Percentiles rank a stretch among this genome's conserved stretches.
Conservation (phyloP, 2,888 invertebrate species). For the Ptychoptera albimana region DNA sequence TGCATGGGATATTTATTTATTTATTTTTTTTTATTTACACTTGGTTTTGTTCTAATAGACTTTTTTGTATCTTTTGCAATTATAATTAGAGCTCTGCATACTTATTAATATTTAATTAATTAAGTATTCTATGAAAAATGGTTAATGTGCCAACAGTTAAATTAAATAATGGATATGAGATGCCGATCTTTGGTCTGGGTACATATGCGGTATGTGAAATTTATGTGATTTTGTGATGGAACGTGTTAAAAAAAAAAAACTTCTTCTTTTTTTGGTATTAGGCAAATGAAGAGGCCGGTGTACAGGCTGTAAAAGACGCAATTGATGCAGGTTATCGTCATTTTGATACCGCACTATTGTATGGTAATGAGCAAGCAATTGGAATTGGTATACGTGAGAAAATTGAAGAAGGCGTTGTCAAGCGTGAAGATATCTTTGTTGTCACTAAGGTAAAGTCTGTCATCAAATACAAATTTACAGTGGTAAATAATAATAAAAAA, state of each 20-base stretch:
- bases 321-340: slow-evolving; percentile 37
- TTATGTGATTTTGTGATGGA: slow-evolving; percentile 1
- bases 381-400: slow-evolving; percentile 29
- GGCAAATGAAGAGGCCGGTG: slow-evolving; percentile 1
- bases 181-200: slow-evolving; percentile 46
- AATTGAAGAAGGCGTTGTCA: slow-evolving; percentile 29
- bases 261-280: not conserved
- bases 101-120: not conserved
- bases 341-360: slow-evolving; percentile 36
- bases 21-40: not conserved
- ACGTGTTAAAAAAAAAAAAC: too few species aligned
- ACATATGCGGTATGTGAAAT: slow-evolving; percentile 37
- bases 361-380: slow-evolving; percentile 32
- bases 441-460: slow-evolving; percentile 20
- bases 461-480: not conserved
- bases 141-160: slow-evolving; percentile 25
- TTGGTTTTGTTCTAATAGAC: not conserved
- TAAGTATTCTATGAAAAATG: not conserved
- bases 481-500: not conserved
- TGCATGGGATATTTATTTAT: not conserved
- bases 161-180: slow-evolving; percentile 39
- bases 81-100: not conserved
- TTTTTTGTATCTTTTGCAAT: not conserved
- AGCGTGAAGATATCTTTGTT: slow-evolving; percentile 29
- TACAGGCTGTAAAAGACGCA: slow-evolving; percentile 24